Evolutionary conservation across 2,888 invertebrate species (phyloP).

Genomic region (Polylopha cassiicola): DNA sequence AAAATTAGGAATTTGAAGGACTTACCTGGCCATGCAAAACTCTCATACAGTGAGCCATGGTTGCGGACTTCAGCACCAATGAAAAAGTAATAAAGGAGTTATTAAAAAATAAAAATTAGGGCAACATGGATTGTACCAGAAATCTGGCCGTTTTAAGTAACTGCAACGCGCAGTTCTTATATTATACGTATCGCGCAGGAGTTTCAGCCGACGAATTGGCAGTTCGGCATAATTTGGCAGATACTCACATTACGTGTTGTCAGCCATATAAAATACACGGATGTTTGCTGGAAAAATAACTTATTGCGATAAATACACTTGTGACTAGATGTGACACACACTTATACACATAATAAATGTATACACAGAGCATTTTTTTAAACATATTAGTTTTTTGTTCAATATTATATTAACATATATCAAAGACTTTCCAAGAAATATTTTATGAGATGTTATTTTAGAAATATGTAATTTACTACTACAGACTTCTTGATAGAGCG

Average conservation of each 20-base stretch:
- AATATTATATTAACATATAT: no score
- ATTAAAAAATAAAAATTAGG: slow-evolving; percentile 43
- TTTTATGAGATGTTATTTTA: no score
- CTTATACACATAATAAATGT: no score
- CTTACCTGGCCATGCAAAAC: slow-evolving; percentile 87
- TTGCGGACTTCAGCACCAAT: slow-evolving; percentile 59
- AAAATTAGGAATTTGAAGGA: slow-evolving; percentile 34
- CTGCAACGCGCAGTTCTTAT: slow-evolving; percentile 34
- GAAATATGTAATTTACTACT: no score
- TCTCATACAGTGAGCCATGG: slow-evolving; percentile 87
- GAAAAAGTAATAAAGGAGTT: slow-evolving; percentile 36
- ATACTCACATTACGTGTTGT: slow-evolving; percentile 8
- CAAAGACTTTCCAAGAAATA: no score
- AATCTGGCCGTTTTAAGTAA: slow-evolving; percentile 34
- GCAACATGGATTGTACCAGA: slow-evolving; percentile 60
- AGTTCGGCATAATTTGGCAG: slow-evolving; percentile 18
- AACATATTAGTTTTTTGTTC: no score
- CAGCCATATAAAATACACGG: no score
- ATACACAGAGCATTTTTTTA: no score
- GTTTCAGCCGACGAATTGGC: slow-evolving; percentile 38
- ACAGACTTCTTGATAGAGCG: no score
- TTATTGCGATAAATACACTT: no score
- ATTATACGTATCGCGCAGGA: slow-evolving; percentile 33
- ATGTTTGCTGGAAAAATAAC: no score
- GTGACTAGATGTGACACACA: no score